These are phyloP conservation scores for Tokudaia muenninki DNA, from an alignment of 2,797 vertebrate species.

Conservation along the genomic window DNA sequence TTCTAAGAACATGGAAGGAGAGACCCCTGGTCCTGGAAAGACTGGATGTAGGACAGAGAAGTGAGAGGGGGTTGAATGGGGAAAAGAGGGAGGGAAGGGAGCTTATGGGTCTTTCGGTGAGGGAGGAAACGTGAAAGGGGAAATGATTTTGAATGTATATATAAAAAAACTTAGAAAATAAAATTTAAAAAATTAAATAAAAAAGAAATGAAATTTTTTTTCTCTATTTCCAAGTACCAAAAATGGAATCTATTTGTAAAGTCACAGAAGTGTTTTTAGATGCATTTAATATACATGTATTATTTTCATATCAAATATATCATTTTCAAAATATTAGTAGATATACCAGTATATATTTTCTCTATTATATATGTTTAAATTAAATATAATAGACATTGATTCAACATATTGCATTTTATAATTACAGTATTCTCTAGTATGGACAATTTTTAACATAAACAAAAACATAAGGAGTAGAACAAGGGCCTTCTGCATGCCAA, in stretches of 20 bases:
- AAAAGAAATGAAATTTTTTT: constrained; percentile 16
- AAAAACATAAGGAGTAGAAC: not conserved
- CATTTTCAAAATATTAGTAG: not conserved
- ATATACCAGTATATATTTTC: not conserved
- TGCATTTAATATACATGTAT: not conserved
- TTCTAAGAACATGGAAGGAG: too few relatives aligned
- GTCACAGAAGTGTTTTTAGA: not conserved
- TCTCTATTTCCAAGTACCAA: not conserved
- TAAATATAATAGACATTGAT: not conserved
- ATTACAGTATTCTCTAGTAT: not conserved
- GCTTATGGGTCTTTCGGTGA: too few relatives aligned
- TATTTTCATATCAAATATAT: not conserved
- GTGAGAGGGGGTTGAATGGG: too few relatives aligned
- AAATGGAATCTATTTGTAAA: not conserved
- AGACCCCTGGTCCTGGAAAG: too few relatives aligned
- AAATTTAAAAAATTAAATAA: too few relatives aligned
- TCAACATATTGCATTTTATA: not conserved
- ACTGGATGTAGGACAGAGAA: too few relatives aligned
- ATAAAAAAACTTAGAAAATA: too few relatives aligned
- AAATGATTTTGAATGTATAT: too few relatives aligned
- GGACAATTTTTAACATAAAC: not conserved
- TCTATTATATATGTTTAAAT: not conserved
- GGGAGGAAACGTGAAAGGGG: too few relatives aligned
- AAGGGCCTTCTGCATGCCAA: too few relatives aligned
- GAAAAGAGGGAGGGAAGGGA: too few relatives aligned